These are phyloP conservation scores for Leptothorax acervorum DNA, from an alignment of 2,888 invertebrate species.

Conservation along the genomic window DNA sequence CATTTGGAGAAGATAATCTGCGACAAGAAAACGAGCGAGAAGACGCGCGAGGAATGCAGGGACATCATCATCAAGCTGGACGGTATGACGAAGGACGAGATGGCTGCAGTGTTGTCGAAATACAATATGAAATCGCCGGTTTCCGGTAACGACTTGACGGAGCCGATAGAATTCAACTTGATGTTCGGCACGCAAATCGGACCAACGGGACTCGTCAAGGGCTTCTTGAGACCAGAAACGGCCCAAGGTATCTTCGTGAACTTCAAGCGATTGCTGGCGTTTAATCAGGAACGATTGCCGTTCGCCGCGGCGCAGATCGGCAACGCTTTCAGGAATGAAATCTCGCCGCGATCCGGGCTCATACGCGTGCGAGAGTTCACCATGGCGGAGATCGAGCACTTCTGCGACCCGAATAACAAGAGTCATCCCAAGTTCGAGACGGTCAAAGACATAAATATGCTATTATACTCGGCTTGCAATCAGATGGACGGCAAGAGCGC, in stretches of 20 bases:
- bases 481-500: constrained; percentile 99
- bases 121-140: constrained; percentile 98
- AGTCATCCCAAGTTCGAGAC: constrained; percentile 95
- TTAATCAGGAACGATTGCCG: constrained; percentile 97
- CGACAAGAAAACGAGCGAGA: constrained; percentile 93
- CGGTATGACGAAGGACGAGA: constrained; percentile 96
- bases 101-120: constrained; percentile 93
- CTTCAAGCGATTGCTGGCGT: constrained; percentile 98
- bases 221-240: constrained; percentile 98
- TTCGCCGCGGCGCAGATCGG: constrained; percentile 99
- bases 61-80: constrained; percentile 94
- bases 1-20: constrained; percentile 94
- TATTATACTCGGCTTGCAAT: constrained; percentile 97
- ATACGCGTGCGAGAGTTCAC: constrained; percentile 99
- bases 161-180: constrained; percentile 99
- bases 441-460: constrained; percentile 91
- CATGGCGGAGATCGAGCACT: constrained; percentile 99
- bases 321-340: constrained; percentile 99
- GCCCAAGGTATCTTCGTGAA: constrained; percentile 99
- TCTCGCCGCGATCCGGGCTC: constrained; percentile 98
- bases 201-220: constrained; percentile 97
- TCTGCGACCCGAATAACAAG: constrained; percentile 96
- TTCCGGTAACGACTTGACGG: constrained; percentile 97
- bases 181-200: constrained; percentile 99
- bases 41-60: constrained; percentile 91